Conservation (phyloP, 2,113 vertebrate species). For the Bufo gargarizans region DNA sequence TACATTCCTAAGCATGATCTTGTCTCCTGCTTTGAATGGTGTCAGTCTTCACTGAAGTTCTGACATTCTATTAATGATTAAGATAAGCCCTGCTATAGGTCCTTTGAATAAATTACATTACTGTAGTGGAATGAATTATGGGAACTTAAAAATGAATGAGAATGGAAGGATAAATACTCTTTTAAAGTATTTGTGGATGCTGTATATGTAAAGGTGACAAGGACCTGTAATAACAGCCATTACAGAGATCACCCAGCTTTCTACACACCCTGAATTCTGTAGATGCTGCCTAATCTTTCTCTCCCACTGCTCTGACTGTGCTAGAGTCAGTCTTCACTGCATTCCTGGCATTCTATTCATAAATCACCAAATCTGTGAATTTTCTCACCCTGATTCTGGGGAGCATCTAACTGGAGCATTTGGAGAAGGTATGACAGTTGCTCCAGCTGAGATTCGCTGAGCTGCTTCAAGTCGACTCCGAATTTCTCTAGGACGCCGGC, state of each 20-base stretch:
- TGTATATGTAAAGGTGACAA: no score
- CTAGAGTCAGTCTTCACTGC: background rate
- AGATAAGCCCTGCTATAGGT: no score
- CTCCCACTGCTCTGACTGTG: background rate
- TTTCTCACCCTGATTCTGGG: constrained; percentile 68
- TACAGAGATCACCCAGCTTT: no score
- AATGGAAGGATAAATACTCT: background rate
- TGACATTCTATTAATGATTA: background rate
- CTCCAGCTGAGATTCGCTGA: constrained; percentile 86
- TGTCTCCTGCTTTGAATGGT: background rate
- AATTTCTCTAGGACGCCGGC: constrained; percentile 76
- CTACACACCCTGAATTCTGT: no score
- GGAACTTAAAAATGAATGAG: background rate
- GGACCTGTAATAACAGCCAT: no score
- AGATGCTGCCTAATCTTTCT: background rate
- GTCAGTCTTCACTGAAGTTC: background rate
- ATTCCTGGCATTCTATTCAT: background rate
- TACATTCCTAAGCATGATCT: background rate
- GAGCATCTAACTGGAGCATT: constrained; percentile 71
- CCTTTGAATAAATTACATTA: background rate
- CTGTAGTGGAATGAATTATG: background rate
- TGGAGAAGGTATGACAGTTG: constrained; percentile 81
- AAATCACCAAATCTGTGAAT: background rate
- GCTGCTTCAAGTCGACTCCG: constrained; percentile 78
- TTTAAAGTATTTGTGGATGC: no score